Conservation (phyloP, 2,113 vertebrate genomes). For the Thomomys bottae region DNA sequence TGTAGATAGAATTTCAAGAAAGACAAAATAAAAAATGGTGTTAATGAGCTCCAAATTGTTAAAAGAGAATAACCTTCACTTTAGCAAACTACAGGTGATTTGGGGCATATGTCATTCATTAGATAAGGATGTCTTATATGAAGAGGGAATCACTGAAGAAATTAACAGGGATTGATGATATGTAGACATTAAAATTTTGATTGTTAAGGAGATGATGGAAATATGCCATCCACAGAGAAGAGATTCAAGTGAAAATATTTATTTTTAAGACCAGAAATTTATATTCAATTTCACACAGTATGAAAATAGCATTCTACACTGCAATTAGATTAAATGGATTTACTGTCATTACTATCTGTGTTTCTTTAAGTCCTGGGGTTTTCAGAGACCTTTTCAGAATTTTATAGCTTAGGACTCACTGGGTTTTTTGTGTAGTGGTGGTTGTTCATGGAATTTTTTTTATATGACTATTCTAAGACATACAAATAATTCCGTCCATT, state of each 20-base stretch:
- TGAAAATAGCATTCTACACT: neutral
- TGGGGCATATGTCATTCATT: neutral
- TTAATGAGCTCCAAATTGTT: neutral
- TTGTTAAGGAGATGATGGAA: neutral
- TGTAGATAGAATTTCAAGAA: neutral
- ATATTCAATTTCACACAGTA: neutral
- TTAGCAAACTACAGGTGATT: neutral
- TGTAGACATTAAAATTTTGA: neutral
- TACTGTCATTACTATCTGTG: neutral
- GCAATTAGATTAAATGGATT: slow-evolving; percentile 6
- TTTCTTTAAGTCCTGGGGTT: neutral
- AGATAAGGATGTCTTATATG: neutral
- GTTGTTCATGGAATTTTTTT: neutral
- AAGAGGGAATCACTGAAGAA: neutral
- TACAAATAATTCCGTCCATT: too few species aligned
- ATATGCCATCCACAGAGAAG: neutral
- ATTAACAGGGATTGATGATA: neutral
- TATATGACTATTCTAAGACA: too few species aligned
- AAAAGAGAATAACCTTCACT: neutral
- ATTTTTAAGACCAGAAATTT: neutral
- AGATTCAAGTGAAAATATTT: neutral
- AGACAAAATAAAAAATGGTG: neutral
- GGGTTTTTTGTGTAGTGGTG: neutral
- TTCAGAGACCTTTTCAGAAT: slow-evolving; percentile 1
- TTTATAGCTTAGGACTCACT: neutral